Evolutionary conservation across 53 echinoderm and acorn worm species (phyloP), one percentile per base, ranked within the genome.

Genomic region (Holothuria leucospilota): DNA sequence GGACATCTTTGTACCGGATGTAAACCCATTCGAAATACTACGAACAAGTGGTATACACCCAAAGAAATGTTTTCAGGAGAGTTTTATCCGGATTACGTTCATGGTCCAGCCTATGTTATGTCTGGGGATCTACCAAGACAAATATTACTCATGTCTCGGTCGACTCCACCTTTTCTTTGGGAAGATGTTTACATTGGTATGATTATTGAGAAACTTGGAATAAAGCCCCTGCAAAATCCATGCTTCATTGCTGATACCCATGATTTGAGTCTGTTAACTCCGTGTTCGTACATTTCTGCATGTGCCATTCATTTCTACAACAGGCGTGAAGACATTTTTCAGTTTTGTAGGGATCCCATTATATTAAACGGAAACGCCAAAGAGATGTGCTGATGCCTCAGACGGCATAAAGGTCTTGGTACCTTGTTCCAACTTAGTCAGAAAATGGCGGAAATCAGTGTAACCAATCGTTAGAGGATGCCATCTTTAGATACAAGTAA

Each of bases 171-270:
- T 40, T 41, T 82, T 30, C 30, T 82, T 66, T 51, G 63, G 29
- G 83, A 82, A 66, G 83, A 82, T 39, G 83, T 46, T 11, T 82
- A 64, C 39, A 65, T 82, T 13, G 83, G 83, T 11, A 41, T 82
- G 4, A 63, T 63, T 66, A 20, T 82, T 2, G 66, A 82, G 42
- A 82, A 82, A 46, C 51, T 79, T 25, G 27, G 15, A 8, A 20
- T 59, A 20, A 29, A 29, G 18, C 61, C 60, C 6, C 20, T 20
- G n/a, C 5, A 23, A 13, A 82, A 82, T 64, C 83, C 66, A 8
- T 41, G 83, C 62, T 82, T 82, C 49, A 24, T 82, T 51, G 20
- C 7, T 40, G 4, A 7, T 40, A 4, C 40, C 4, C 7, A 5
- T 7, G 7, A 40, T 5, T 40, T 4, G 40, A 7, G 7, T 5